Percentiles rank a stretch among this genome's conserved stretches.
These are phyloP conservation scores for Syritta pipiens DNA, from an alignment of 2,888 invertebrate genomes.

Conservation along the genomic window DNA sequence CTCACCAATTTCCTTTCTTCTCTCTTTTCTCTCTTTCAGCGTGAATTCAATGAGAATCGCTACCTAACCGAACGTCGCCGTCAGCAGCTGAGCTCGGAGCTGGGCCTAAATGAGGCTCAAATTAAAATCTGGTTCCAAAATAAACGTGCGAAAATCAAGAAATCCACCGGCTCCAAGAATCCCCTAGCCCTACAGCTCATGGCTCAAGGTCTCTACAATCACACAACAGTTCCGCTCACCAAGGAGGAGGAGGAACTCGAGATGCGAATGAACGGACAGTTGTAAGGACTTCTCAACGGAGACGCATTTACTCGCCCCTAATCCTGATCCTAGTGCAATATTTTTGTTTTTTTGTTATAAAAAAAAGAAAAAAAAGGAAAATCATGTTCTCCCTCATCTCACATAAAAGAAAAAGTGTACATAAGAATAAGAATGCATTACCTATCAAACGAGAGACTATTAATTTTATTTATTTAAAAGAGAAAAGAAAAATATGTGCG, in stretches of 20 bases:
- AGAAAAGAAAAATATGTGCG: background rate
- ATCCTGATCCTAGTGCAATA: slow-evolving; percentile 68
- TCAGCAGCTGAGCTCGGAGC: slow-evolving; percentile 92
- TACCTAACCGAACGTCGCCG: slow-evolving; percentile 95
- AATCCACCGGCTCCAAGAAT: slow-evolving; percentile 91
- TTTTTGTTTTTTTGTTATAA: too few species aligned
- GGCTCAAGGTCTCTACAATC: slow-evolving; percentile 97
- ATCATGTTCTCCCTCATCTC: background rate
- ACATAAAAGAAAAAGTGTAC: slow-evolving; percentile 34
- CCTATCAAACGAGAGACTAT: slow-evolving; percentile 56
- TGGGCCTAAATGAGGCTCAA: slow-evolving; percentile 96
- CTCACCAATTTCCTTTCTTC: slow-evolving; percentile 27
- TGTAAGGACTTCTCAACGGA: slow-evolving; percentile 69
- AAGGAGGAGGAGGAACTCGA: slow-evolving; percentile 87
- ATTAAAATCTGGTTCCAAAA: slow-evolving; percentile 99
- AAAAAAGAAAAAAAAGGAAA: background rate
- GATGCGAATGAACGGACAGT: slow-evolving; percentile 80
- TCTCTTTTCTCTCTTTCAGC: slow-evolving; percentile 78
- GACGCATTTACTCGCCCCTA: background rate
- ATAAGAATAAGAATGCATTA: slow-evolving; percentile 22
- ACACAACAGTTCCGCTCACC: slow-evolving; percentile 87
- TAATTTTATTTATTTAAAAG: slow-evolving; percentile 62
- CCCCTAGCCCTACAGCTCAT: slow-evolving; percentile 93
- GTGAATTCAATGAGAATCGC: slow-evolving; percentile 95
- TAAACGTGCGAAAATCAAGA: slow-evolving; percentile 97